Conservation (phyloP, 2,888 invertebrate genomes). For the Drosophila lacicola region DNA sequence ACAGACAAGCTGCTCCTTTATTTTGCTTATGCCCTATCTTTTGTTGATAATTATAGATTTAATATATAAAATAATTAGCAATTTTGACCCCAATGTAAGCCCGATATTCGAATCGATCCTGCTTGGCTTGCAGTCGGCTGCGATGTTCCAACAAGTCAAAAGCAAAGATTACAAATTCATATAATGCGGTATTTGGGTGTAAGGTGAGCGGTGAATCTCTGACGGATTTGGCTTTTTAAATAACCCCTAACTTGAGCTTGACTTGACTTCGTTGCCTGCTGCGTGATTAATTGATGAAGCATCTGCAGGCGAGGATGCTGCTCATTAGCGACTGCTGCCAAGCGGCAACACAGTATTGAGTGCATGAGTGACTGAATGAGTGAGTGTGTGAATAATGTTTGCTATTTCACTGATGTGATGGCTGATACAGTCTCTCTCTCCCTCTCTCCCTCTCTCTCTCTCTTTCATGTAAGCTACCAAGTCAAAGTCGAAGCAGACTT, state of each 20-base stretch:
- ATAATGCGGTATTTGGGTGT: too few species aligned
- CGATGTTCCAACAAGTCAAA: too few species aligned
- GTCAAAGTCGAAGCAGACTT: conserved; percentile 25
- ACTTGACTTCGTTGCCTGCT: conserved; percentile 35
- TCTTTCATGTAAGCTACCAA: conserved; percentile 15
- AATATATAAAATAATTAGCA: too few species aligned
- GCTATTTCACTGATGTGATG: conserved; percentile 10
- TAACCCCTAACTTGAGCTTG: conserved; percentile 27
- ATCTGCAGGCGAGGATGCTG: conserved; percentile 34
- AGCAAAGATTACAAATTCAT: too few species aligned
- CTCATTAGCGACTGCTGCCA: conserved; percentile 46
- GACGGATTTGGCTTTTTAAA: conserved; percentile 40
- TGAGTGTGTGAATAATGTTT: conserved; percentile 37
- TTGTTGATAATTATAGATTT: too few species aligned
- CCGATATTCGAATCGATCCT: too few species aligned
- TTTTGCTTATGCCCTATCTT: too few species aligned
- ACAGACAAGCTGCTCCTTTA: too few species aligned
- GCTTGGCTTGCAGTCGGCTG: too few species aligned
- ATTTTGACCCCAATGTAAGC: too few species aligned
- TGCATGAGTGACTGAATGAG: conserved; percentile 12
- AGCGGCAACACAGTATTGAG: background rate
- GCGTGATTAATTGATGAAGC: conserved; percentile 55
- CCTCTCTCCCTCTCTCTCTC: background rate
- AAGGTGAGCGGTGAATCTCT: conserved; percentile 14
- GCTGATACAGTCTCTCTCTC: conserved; percentile 2